Conservation (phyloP, 2,888 invertebrate species). For the Cryptus armator region DNA sequence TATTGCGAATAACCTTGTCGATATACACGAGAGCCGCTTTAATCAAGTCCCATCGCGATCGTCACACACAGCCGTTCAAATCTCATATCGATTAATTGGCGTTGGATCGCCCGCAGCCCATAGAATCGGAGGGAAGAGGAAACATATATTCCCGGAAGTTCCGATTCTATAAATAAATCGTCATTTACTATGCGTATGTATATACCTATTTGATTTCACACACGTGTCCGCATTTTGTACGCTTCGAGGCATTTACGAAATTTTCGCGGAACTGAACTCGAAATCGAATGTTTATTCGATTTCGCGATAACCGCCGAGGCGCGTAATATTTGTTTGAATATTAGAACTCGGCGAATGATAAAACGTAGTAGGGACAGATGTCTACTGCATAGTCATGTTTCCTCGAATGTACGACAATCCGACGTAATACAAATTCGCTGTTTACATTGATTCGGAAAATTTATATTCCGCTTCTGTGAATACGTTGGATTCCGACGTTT, state of each 20-base stretch:
- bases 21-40: neutral
- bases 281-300: neutral
- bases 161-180: neutral
- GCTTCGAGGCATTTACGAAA: neutral
- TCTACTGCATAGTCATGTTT: too few species aligned
- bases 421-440: too few species aligned
- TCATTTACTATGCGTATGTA: neutral
- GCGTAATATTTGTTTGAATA: too few species aligned
- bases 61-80: neutral
- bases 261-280: neutral
- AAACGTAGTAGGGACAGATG: too few species aligned
- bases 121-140: neutral
- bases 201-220: neutral
- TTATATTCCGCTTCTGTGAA: too few species aligned
- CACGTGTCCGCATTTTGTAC: too few species aligned
- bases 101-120: neutral
- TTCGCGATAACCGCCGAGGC: too few species aligned
- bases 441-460: too few species aligned
- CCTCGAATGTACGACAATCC: too few species aligned
- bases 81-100: constrained; percentile 20
- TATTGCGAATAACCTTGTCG: constrained; percentile 7
- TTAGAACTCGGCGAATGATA: too few species aligned
- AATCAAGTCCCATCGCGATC: constrained; percentile 23
- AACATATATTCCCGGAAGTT: neutral
- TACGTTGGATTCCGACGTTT: too few species aligned